Percentiles rank a stretch among this genome's conserved stretches.
These are phyloP conservation scores for Peromyscus leucopus DNA, from an alignment of 2,113 vertebrate species.

Conservation along the genomic window DNA sequence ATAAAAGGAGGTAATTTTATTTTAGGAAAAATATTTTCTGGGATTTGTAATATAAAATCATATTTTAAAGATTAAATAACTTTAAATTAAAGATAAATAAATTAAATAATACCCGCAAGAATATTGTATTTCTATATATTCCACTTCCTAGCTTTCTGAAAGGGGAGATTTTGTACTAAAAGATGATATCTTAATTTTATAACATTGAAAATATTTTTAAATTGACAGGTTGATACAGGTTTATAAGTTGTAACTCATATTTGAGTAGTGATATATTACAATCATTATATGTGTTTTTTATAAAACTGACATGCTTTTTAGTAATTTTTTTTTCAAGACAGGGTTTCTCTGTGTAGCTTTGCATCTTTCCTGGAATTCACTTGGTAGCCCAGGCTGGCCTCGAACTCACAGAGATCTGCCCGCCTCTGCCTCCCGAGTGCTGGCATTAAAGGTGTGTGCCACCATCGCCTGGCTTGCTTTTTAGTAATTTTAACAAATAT, in stretches of 20 bases:
- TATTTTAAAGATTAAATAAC: neutral
- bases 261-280: neutral
- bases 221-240: neutral
- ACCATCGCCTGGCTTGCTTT: no score
- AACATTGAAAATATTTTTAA: slow-evolving; percentile 25
- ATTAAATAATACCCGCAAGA: neutral
- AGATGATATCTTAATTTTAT: neutral
- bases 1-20: slow-evolving; percentile 8
- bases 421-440: no score
- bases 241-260: neutral
- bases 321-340: neutral
- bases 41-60: neutral
- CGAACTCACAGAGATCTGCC: no score
- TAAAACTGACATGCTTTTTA: neutral
- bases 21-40: neutral
- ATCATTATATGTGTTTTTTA: neutral
- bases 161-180: neutral
- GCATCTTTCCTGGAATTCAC: no score
- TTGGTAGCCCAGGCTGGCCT: no score
- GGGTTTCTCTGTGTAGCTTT: no score
- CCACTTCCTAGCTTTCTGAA: neutral
- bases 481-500: neutral
- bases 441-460: no score
- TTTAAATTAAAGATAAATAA: neutral
- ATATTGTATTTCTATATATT: neutral